Percentiles rank a stretch among this genome's conserved stretches.
These are phyloP conservation scores for Bombus difficillimus DNA, from an alignment of 1,140 invertebrate species.

Conservation along the genomic window DNA sequence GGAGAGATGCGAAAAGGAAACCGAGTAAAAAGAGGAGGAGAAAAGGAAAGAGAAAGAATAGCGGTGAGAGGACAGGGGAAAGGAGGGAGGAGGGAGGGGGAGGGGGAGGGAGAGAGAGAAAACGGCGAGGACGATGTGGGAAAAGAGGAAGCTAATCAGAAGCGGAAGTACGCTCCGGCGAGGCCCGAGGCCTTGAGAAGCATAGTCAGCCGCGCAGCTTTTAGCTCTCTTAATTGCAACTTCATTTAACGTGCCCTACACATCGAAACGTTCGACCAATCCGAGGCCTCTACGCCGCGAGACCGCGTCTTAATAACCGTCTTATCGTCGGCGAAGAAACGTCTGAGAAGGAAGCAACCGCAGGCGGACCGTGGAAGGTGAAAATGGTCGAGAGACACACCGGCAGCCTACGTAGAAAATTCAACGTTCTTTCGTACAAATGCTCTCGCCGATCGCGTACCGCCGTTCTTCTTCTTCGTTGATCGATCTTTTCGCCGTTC, in stretches of 20 bases:
- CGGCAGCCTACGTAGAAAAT: not conserved
- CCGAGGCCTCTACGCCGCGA: conserved; percentile 40
- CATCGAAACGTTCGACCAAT: conserved; percentile 53
- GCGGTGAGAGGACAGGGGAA: conserved; percentile 25
- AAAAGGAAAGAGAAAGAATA: conserved; percentile 71
- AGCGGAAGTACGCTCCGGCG: conserved; percentile 81
- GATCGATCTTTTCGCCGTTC: not conserved
- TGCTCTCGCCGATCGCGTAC: too few species aligned
- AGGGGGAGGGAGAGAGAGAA: conserved; percentile 51
- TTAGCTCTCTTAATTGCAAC: conserved; percentile 82
- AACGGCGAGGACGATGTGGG: conserved; percentile 76
- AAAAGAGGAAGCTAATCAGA: conserved; percentile 83
- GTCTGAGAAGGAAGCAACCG: conserved; percentile 36
- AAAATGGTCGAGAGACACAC: conserved; percentile 40
- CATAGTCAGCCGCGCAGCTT: conserved; percentile 74
- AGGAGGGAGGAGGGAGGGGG: conserved; percentile 39
- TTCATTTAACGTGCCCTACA: conserved; percentile 74
- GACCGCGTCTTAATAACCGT: conserved; percentile 61
- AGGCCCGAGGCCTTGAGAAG: conserved; percentile 78
- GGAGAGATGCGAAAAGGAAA: conserved; percentile 41
- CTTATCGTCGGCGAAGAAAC: conserved; percentile 56
- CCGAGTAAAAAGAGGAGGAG: conserved; percentile 67
- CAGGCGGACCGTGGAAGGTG: conserved; percentile 53
- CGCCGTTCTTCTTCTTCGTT: not conserved
- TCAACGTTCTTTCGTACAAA: not conserved